Conservation (phyloP, 1,140 invertebrate species). For the Drosophila triauraria region DNA sequence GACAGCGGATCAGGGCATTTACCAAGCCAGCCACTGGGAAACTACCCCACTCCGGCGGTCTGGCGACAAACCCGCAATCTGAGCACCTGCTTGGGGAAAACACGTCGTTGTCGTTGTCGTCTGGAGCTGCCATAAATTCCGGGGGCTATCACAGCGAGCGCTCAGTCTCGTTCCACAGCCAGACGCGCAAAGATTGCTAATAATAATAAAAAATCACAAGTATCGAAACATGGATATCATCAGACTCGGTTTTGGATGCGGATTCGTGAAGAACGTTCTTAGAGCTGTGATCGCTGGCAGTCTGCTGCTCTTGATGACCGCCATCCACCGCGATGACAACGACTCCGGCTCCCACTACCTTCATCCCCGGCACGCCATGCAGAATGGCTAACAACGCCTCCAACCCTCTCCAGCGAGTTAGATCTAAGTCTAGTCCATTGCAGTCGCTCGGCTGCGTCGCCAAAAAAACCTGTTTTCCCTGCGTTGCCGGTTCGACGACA, state of each 20-base stretch:
- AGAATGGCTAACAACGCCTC: constrained; percentile 9
- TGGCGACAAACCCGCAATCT: constrained; percentile 2
- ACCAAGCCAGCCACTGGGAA: constrained; percentile 32
- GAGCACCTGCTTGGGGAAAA: constrained; percentile 32
- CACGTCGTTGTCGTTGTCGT: constrained; percentile 7
- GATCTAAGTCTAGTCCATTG: constrained; percentile 17
- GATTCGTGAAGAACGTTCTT: constrained; percentile 15
- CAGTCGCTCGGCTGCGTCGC: constrained; percentile 1
- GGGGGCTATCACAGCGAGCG: constrained; percentile 7
- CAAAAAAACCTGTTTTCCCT: constrained; percentile 29
- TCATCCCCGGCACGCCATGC: constrained; percentile 59
- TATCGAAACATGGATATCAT: constrained; percentile 15
- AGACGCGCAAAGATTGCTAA: constrained; percentile 28
- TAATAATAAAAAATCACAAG: not conserved
- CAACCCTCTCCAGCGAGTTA: not conserved
- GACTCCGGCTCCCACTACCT: constrained; percentile 60
- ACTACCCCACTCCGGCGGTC: constrained; percentile 16
- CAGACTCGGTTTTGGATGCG: not conserved
- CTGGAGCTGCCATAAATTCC: constrained; percentile 25
- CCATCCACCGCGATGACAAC: constrained; percentile 52
- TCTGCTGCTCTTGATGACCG: constrained; percentile 57
- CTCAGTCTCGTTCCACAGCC: constrained; percentile 35
- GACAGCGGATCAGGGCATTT: constrained; percentile 31
- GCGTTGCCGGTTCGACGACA: constrained; percentile 21
- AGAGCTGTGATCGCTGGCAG: constrained; percentile 37